A percentile compares a stretch with the other conserved stretches of the same genome.
Evolutionary conservation across 2,113 vertebrate species (phyloP).

Genomic region (Zosterops japonicus): DNA sequence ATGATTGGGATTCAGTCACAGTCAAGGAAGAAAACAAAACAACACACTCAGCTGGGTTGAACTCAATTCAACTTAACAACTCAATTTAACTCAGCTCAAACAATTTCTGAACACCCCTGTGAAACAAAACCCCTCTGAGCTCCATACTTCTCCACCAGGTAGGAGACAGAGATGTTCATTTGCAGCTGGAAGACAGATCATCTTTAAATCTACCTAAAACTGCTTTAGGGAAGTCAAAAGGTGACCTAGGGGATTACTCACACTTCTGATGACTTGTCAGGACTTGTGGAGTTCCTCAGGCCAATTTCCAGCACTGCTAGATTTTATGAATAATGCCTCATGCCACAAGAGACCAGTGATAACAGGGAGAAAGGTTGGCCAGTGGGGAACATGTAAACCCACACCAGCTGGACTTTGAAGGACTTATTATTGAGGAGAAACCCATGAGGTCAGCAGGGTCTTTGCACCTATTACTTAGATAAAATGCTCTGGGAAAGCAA

Average conservation of each 20-base stretch:
- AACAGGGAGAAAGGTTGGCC: neutral
- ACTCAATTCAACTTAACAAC: too few species aligned
- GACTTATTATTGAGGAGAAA: neutral
- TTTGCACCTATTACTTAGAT: neutral
- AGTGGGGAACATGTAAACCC: neutral
- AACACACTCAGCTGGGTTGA: neutral
- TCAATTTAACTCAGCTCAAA: neutral
- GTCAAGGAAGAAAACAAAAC: neutral
- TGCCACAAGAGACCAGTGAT: neutral
- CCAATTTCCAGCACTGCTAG: neutral
- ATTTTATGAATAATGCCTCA: neutral
- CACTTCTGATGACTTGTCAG: neutral
- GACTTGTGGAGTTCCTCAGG: neutral
- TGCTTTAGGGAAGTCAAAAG: neutral
- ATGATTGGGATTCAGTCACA: neutral
- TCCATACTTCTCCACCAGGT: neutral
- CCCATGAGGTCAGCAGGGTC: neutral
- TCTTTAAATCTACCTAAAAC: neutral
- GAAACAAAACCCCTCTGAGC: accelerated
- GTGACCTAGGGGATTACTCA: neutral
- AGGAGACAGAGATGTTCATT: neutral
- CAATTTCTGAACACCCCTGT: neutral
- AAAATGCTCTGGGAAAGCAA: neutral
- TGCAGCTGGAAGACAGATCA: neutral
- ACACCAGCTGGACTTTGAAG: neutral